A percentile compares a stretch with the other conserved stretches of the same genome.
Evolutionary conservation across 2,888 invertebrate genomes (phyloP).

Genomic region (Pristionchus maxplancki): DNA sequence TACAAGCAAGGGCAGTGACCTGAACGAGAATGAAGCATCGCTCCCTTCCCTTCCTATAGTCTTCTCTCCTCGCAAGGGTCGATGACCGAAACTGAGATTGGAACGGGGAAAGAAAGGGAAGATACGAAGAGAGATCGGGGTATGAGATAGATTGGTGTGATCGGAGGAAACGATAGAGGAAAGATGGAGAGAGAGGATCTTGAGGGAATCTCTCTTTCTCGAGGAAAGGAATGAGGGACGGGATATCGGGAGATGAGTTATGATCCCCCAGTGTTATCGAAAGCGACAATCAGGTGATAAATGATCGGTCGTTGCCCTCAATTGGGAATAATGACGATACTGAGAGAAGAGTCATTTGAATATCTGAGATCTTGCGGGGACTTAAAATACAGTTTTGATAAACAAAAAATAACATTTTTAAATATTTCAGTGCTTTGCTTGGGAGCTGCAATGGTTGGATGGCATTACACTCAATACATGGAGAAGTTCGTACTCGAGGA

Average conservation of each 20-base stretch:
- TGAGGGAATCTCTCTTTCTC: background rate
- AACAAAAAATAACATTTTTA: background rate
- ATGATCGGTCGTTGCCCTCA: slow-evolving; percentile 42
- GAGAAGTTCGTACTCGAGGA: slow-evolving; percentile 94
- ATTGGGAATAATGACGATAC: slow-evolving; percentile 16
- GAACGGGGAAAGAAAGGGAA: background rate
- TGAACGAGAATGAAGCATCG: slow-evolving; percentile 36
- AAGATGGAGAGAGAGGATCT: slow-evolving; percentile 40
- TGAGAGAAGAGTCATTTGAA: background rate
- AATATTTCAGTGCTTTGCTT: slow-evolving; percentile 79
- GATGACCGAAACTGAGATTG: slow-evolving; percentile 44
- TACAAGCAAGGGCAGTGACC: slow-evolving; percentile 40
- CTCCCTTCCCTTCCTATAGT: background rate
- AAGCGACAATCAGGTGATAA: slow-evolving; percentile 46
- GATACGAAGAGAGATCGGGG: slow-evolving; percentile 14
- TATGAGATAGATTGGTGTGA: slow-evolving; percentile 24
- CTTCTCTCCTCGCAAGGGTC: slow-evolving; percentile 4
- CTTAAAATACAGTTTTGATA: background rate
- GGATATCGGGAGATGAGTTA: slow-evolving; percentile 34
- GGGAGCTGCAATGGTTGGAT: slow-evolving; percentile 94
- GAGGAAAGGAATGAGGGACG: background rate
- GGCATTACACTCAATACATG: slow-evolving; percentile 85
- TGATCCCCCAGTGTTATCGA: slow-evolving; percentile 21
- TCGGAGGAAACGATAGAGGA: slow-evolving; percentile 39
- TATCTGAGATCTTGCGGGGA: background rate